These are phyloP conservation scores for Camponotus fellah DNA, from an alignment of 2,888 invertebrate genomes.

Conservation along the genomic window DNA sequence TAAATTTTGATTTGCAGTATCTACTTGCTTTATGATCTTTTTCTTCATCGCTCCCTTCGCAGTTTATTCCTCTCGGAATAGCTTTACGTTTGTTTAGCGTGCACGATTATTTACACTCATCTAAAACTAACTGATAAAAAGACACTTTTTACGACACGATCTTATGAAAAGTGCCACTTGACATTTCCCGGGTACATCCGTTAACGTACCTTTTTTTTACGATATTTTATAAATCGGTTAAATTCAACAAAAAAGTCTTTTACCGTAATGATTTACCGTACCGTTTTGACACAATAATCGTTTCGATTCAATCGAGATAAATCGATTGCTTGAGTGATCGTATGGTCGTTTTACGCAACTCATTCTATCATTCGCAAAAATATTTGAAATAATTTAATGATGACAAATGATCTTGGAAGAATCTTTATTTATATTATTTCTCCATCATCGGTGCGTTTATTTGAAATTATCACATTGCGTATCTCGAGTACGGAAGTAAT, in stretches of 20 bases:
- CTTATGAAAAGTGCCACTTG: constrained; percentile 27
- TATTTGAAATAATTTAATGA: constrained; percentile 16
- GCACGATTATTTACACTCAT: constrained; percentile 32
- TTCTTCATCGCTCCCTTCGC: background rate
- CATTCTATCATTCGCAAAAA: background rate
- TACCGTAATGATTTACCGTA: background rate
- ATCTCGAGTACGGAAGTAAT: background rate
- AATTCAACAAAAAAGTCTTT: constrained; percentile 11
- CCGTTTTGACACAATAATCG: background rate
- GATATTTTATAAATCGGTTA: background rate
- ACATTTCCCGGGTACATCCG: constrained; percentile 31
- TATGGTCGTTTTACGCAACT: background rate
- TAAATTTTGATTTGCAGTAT: background rate
- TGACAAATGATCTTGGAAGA: background rate
- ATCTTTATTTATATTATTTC: background rate
- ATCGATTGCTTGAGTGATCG: background rate
- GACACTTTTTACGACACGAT: constrained; percentile 30
- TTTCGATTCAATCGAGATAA: background rate
- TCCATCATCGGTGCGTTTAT: background rate
- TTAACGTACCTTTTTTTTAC: constrained; percentile 22
- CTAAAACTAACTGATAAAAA: constrained; percentile 23
- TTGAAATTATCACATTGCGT: background rate
- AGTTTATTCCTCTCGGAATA: background rate
- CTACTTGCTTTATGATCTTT: constrained; percentile 31
- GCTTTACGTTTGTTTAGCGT: constrained; percentile 31